These are phyloP conservation scores for Pagetopsis macropterus DNA, from an alignment of 2,797 vertebrate genomes.

Conservation along the genomic window DNA sequence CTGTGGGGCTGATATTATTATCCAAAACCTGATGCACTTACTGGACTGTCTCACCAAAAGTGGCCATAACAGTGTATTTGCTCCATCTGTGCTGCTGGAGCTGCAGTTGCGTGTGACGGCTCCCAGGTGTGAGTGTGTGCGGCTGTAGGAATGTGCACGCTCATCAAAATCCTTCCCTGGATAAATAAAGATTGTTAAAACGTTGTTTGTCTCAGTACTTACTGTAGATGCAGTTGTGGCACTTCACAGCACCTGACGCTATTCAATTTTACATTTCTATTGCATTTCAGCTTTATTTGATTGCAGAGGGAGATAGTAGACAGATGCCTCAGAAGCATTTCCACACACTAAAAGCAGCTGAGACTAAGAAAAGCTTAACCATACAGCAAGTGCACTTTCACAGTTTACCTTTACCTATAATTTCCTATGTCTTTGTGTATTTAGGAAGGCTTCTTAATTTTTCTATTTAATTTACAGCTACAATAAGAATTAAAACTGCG, in stretches of 20 bases:
- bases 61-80: slow-evolving; percentile 50
- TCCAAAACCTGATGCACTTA: slow-evolving; percentile 47
- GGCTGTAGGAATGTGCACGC: slow-evolving; percentile 33
- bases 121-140: slow-evolving; percentile 49
- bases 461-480: slow-evolving; percentile 29
- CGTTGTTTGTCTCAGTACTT: slow-evolving; percentile 51
- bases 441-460: background rate
- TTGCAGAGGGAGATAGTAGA: slow-evolving; percentile 30
- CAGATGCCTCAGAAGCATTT: slow-evolving; percentile 28
- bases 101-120: slow-evolving; percentile 51
- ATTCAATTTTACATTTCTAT: slow-evolving; percentile 61
- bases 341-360: slow-evolving; percentile 12
- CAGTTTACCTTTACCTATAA: slow-evolving; percentile 1
- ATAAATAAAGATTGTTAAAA: slow-evolving; percentile 67
- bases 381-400: background rate
- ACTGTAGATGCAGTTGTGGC: slow-evolving; percentile 20
- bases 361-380: slow-evolving; percentile 12
- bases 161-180: slow-evolving; percentile 61
- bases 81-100: slow-evolving; percentile 16
- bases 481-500: slow-evolving; percentile 2
- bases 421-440: background rate
- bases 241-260: slow-evolving; percentile 7
- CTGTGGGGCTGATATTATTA: slow-evolving; percentile 42
- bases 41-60: slow-evolving; percentile 45
- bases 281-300: slow-evolving; percentile 51